Conservation (phyloP, 2,797 vertebrate species). For the Smutsia gigantea region DNA sequence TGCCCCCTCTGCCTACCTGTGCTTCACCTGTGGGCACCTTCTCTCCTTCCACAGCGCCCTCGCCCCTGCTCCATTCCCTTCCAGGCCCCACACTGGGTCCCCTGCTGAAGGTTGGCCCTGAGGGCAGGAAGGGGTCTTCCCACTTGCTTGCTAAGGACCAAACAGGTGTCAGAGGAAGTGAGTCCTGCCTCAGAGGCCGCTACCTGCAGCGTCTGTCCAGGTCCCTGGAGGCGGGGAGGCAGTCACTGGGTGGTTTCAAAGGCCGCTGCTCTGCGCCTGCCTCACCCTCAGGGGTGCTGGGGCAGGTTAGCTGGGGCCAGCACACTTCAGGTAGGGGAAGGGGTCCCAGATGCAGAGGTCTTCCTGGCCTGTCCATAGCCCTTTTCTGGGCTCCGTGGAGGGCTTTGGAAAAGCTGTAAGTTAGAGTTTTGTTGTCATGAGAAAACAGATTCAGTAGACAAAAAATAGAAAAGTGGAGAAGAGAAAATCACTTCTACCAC, state of each 20-base stretch:
- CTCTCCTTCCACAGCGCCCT: background rate
- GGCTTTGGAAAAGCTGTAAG: background rate
- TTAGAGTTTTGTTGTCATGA: background rate
- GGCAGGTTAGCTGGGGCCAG: background rate
- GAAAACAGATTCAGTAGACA: background rate
- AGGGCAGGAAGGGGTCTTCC: background rate
- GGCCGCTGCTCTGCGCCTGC: fast-evolving
- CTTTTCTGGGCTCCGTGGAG: fast-evolving
- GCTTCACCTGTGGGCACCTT: background rate
- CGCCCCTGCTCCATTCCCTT: background rate
- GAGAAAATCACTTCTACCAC: fast-evolving
- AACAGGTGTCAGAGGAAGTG: too few species aligned
- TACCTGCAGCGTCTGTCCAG: too few species aligned
- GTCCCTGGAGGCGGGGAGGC: too few species aligned
- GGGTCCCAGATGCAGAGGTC: background rate
- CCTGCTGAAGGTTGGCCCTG: too few species aligned
- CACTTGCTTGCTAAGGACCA: too few species aligned
- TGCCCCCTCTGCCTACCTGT: background rate
- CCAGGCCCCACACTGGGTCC: background rate
- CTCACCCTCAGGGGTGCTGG: background rate
- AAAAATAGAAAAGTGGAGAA: too few species aligned
- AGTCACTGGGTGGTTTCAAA: background rate
- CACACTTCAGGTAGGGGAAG: background rate
- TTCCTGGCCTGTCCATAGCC: fast-evolving
- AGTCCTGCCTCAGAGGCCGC: too few species aligned